phyloP scores from a whole-genome alignment of 2,797 vertebrate genomes.

The Sebastes hubbsi region DNA sequence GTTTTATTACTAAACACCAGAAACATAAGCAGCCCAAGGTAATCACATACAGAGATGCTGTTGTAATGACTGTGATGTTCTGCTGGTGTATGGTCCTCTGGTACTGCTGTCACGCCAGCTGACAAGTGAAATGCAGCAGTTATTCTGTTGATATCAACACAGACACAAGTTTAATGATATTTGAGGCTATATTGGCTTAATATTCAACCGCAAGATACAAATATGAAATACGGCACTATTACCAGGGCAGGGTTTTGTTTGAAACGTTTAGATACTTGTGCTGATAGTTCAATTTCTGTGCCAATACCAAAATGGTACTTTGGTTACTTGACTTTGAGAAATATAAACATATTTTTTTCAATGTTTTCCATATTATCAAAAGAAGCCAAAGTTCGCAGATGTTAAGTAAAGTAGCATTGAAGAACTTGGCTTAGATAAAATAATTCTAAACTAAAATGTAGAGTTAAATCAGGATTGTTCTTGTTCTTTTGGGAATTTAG shows the following conservation, averaged over 20 bases:
- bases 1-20: background rate
- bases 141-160: constrained; percentile 2
- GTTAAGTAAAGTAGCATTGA: background rate
- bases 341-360: background rate
- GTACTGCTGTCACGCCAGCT: constrained; percentile 22
- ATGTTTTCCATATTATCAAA: background rate
- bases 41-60: background rate
- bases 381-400: background rate
- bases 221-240: background rate
- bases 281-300: background rate
- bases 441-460: background rate
- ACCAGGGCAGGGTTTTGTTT: background rate
- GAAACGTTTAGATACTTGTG: background rate
- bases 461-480: background rate
- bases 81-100: constrained; percentile 9
- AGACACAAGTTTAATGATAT: background rate
- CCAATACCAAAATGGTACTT: background rate
- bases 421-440: background rate
- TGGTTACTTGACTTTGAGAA: background rate
- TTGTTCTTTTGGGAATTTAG: background rate
- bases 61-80: background rate
- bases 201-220: background rate
- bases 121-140: constrained; percentile 4
- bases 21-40: background rate
- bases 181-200: background rate